phyloP scores from a whole-genome alignment of 2,888 invertebrate genomes.

The Cerastis rubricosa region DNA sequence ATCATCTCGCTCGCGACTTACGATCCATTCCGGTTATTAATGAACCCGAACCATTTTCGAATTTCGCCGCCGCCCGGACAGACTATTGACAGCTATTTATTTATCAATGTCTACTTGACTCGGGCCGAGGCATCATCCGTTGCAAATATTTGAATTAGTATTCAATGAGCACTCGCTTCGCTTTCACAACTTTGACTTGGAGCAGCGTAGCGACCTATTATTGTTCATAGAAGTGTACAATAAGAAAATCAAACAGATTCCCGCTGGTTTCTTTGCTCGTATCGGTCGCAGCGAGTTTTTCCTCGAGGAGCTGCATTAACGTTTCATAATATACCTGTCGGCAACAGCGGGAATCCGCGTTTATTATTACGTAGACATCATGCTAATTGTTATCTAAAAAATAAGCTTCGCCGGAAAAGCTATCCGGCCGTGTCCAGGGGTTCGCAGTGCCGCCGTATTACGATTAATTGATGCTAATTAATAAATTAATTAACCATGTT shows the following conservation, averaged over 20 bases:
- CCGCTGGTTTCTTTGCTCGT: conserved; percentile 71
- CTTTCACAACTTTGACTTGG: conserved; percentile 72
- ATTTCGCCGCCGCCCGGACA: conserved; percentile 81
- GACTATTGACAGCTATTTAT: conserved; percentile 85
- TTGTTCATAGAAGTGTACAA: conserved; percentile 71
- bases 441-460: conserved; percentile 79
- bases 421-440: conserved; percentile 81
- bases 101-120: conserved; percentile 84
- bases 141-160: conserved; percentile 82
- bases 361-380: conserved; percentile 76
- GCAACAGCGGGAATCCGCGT: conserved; percentile 75
- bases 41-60: conserved; percentile 81
- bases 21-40: conserved; percentile 86
- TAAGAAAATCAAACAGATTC: conserved; percentile 78
- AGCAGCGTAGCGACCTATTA: conserved; percentile 62
- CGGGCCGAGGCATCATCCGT: conserved; percentile 72
- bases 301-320: conserved; percentile 62
- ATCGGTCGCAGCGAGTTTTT: conserved; percentile 72
- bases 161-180: conserved; percentile 70
- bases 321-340: conserved; percentile 77
- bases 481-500: conserved; percentile 89
- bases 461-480: conserved; percentile 89
- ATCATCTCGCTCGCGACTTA: conserved; percentile 79
- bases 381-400: conserved; percentile 81
- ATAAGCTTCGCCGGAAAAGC: conserved; percentile 82